These are phyloP conservation scores for Myripristis murdjan DNA, from an alignment of 2,797 vertebrate species.

Conservation along the genomic window DNA sequence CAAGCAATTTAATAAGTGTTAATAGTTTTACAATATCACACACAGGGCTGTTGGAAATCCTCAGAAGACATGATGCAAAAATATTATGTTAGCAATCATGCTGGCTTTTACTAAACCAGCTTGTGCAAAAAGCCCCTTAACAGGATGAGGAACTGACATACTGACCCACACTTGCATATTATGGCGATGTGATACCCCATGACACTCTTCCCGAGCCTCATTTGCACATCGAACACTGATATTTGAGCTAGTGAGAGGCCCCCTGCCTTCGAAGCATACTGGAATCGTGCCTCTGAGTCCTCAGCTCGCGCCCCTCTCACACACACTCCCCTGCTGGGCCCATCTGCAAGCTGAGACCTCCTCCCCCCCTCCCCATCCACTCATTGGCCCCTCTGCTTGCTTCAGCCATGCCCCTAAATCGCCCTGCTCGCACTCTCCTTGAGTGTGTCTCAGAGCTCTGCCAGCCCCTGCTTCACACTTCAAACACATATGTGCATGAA, in stretches of 20 bases:
- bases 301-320: constrained; percentile 60
- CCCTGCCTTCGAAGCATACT: constrained; percentile 50
- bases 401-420: constrained; percentile 71
- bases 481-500: too few species aligned
- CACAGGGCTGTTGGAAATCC: too few species aligned
- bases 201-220: constrained; percentile 46
- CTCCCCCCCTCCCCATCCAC: constrained; percentile 10
- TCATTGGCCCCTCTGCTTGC: constrained; percentile 51
- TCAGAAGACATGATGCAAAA: not conserved
- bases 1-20: too few species aligned
- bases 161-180: constrained; percentile 25
- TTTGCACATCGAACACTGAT: constrained; percentile 64
- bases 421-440: constrained; percentile 65
- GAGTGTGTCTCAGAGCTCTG: constrained; percentile 66
- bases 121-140: not conserved
- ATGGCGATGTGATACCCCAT: constrained; percentile 24
- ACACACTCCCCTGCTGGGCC: constrained; percentile 59
- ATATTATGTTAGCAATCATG: too few species aligned
- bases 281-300: constrained; percentile 65
- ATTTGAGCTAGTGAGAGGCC: constrained; percentile 53
- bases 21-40: too few species aligned
- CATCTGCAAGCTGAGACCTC: constrained; percentile 70
- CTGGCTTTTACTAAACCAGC: not conserved
- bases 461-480: constrained; percentile 60
- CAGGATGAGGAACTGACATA: not conserved